Base-by-base conservation (phyloP, 2,888 invertebrate genomes). In the Pocota personata region DNA sequence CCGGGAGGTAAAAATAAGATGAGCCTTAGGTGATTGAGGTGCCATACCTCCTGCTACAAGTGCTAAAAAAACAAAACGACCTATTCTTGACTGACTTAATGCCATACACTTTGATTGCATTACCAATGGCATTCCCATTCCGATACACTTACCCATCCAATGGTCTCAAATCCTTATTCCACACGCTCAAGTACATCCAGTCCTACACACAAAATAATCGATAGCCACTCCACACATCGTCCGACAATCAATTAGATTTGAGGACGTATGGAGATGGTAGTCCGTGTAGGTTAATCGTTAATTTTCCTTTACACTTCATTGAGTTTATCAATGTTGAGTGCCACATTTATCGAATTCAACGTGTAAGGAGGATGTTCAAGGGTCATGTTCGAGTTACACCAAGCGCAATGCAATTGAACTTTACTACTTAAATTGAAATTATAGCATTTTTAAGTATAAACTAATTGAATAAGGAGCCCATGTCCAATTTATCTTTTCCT, bases 221-320 rank as follows among this genome's bases (percentile, higher is more conserved):
- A 67, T 52, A 37, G 6, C 1, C 27, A 52, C 52, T 27, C 37
- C 24, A 52, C 57, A 58, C 58, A 48, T 58, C 48, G 24, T 27
- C 7, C 8, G 58, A 48, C 27, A 69, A 69, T 69, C 60, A 69
- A 77, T 77, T 69, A 24, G 46, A 46, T 46, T 24, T 46, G n/a
- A 58, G 32, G 32, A 30, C 32, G 46, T 58, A 48, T 35, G 8
- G 21, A 57, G 50, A 50, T 52, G 66, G 43, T 50, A 30, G 48
- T 50, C 48, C 40, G 19, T 48, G 24, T 6, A 27, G 37, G 30
- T 19, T 57, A 57, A 57, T 60, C 21, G 40, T 60, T 40, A 27
- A 57, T 57, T 32, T 57, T 57, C 32, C 32, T 60, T 60, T 40
- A 43, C 60, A 60, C 60, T 60, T 40, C 27, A 60, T 40, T 60